Percentiles rank a stretch among this genome's conserved stretches.
Conservation (phyloP, 2,888 invertebrate species). For the Limnephilus auricula region DNA sequence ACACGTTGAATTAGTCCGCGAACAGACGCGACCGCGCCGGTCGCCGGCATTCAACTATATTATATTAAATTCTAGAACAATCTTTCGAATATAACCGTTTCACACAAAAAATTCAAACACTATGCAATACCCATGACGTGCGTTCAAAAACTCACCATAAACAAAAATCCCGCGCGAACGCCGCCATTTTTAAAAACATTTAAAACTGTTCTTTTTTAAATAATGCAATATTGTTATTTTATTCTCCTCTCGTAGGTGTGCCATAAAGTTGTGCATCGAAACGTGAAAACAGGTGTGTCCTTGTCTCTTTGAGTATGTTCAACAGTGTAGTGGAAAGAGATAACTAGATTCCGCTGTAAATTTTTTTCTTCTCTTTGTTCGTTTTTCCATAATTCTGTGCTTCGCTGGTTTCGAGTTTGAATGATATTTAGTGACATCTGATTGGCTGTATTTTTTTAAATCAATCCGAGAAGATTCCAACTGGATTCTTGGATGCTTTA, state of each 20-base stretch:
- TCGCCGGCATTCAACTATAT: neutral
- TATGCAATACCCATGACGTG: neutral
- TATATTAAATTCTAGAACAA: neutral
- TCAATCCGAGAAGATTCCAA: conserved; percentile 31
- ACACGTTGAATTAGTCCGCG: conserved; percentile 58
- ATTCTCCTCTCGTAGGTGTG: conserved; percentile 52
- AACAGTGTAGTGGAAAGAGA: conserved; percentile 56
- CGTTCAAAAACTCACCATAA: neutral
- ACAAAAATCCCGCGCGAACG: conserved; percentile 8
- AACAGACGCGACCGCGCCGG: conserved; percentile 39
- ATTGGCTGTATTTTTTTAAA: conserved; percentile 44
- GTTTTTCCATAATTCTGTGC: conserved; percentile 45
- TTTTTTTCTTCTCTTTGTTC: conserved; percentile 42
- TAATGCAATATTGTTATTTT: conserved; percentile 32
- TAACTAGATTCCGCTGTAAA: conserved; percentile 42
- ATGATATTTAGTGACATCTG: conserved; percentile 49
- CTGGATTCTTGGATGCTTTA: conserved; percentile 29
- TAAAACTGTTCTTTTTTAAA: neutral
- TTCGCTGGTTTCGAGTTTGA: conserved; percentile 37
- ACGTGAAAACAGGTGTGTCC: conserved; percentile 55
- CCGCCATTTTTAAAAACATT: neutral
- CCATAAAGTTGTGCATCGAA: conserved; percentile 49
- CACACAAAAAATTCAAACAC: neutral
- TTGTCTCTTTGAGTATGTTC: conserved; percentile 44
- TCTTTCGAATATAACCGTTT: neutral